These are phyloP conservation scores for Noturus placidus DNA, from an alignment of 2,113 vertebrate species.

Conservation along the genomic window DNA sequence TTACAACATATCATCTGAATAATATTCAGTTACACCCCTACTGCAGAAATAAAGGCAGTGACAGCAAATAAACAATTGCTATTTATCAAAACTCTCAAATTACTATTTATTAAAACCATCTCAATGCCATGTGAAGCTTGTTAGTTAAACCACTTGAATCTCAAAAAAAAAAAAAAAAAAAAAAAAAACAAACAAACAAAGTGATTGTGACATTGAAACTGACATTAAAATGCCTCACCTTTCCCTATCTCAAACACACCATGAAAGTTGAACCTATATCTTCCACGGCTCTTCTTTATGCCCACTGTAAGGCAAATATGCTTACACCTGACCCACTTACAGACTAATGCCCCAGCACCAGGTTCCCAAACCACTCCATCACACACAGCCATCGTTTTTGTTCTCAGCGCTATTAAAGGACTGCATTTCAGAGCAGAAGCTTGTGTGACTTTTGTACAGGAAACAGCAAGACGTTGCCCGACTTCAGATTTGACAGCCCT, in stretches of 20 bases:
- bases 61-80: neutral
- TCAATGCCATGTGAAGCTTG: neutral
- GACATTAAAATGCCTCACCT: neutral
- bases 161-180: neutral
- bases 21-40: neutral
- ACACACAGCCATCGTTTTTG: neutral
- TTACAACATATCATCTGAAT: neutral
- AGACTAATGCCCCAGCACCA: neutral
- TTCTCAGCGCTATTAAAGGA: neutral
- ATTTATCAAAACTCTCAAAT: neutral
- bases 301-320: conserved; percentile 26
- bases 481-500: conserved; percentile 17
- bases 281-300: neutral
- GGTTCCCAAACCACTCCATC: conserved; percentile 16
- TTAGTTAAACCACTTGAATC: neutral
- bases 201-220: conserved; percentile 15
- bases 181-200: neutral
- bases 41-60: neutral
- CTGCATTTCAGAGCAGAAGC: conserved; percentile 5
- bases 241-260: neutral
- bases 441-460: neutral
- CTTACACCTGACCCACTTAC: conserved; percentile 50
- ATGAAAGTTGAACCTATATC: neutral
- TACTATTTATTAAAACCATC: neutral
- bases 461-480: neutral